Evolutionary conservation across 2,113 vertebrate genomes (phyloP).

Genomic region (Alectura lathami): DNA sequence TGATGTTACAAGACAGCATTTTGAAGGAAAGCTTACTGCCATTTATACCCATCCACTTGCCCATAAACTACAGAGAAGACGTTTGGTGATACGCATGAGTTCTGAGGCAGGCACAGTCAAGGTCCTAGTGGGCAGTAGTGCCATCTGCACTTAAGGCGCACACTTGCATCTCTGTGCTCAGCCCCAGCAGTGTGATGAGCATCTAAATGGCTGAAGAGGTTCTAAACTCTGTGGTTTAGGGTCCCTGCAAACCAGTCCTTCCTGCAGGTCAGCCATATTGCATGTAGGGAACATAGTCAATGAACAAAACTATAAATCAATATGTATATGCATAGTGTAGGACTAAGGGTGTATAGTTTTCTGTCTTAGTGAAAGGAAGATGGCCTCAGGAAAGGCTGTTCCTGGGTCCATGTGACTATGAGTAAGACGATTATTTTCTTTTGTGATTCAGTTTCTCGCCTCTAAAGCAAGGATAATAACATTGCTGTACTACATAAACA

Average conservation of each 20-base stretch:
- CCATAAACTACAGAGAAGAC: neutral
- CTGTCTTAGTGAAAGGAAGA: neutral
- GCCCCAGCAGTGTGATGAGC: neutral
- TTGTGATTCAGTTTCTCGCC: neutral
- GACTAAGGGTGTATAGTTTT: neutral
- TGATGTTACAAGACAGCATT: neutral
- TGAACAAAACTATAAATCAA: neutral
- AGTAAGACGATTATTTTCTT: neutral
- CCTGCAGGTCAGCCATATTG: neutral
- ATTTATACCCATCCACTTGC: neutral
- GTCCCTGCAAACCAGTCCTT: neutral
- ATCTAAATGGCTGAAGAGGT: neutral
- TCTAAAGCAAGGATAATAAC: neutral
- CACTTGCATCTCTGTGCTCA: neutral
- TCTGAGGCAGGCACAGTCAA: neutral
- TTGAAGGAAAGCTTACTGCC: neutral
- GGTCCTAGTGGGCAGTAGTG: neutral
- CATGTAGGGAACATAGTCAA: neutral
- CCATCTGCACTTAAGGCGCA: neutral
- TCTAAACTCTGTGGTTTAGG: neutral
- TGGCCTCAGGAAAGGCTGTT: neutral
- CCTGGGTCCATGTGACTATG: neutral
- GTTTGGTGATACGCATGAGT: accelerated
- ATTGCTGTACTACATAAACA: neutral
- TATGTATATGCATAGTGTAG: neutral